Base-by-base conservation (phyloP, 2,888 invertebrate species). In the Serrognathus titanus region DNA sequence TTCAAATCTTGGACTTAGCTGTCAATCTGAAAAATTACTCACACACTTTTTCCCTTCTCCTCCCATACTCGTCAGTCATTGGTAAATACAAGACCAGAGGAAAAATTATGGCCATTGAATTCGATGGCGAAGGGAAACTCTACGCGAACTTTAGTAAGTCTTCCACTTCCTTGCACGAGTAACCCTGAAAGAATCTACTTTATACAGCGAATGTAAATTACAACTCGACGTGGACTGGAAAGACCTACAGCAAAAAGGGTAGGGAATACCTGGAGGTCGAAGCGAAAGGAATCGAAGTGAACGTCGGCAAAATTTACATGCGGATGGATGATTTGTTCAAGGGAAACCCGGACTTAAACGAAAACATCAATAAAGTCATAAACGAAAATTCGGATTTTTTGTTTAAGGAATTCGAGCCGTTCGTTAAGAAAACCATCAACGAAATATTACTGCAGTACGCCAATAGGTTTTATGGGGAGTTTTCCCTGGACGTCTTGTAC, bases 371-470 rank as follows among this genome's bases (percentile, higher is more conserved):
- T 58, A 65, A 65, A 45, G 69, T 74, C 2, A 73, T 78, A 51
- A 75, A 72, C 55, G 74, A 76, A 43, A 78, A 78, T 58, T 69
- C 73, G 37, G 67, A 75, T 40, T 67, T 67, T 20, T 62, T 78
- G 5, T 72, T 74, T 53, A 64, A 71, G 43, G 77, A 78, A 57
- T 54, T 78, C 16, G 73, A 71, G 54, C 76, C 77, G n/a, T 68
- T 75, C 9, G 60, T 77, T 31, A 60, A 66, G 50, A 62, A 68
- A 39, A 64, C 68, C 2, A 59, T 71, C 9, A 58, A 59, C 8
- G 52, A 54, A 16, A 53, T 72, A 5, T 53, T 66, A 4, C 57
- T 54, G 13, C 58, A 64, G 24, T 59, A 64, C 9, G 60, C 67
- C 6, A 62, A 59, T 40, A 63, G 64, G 51, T 63, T 71, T 1